Percentiles rank a stretch among this genome's conserved stretches.
These are phyloP conservation scores for Pipra filicauda DNA, from an alignment of 2,113 vertebrate genomes.

Conservation along the genomic window DNA sequence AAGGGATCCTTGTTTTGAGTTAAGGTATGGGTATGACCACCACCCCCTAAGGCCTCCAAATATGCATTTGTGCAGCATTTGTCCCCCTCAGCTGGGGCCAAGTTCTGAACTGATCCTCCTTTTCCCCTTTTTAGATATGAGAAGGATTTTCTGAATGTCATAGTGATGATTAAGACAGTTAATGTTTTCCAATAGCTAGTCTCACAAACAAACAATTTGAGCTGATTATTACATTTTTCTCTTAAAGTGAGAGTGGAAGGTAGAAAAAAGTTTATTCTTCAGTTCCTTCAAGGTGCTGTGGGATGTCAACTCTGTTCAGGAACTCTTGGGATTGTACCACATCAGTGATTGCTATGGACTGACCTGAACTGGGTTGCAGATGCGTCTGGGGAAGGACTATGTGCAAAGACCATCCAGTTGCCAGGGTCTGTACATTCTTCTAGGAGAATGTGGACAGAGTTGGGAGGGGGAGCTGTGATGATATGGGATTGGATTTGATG, in stretches of 20 bases:
- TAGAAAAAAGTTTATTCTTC: not conserved
- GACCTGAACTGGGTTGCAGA: not conserved
- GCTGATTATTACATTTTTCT: not conserved
- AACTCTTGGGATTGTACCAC: not conserved
- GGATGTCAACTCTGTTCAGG: not conserved
- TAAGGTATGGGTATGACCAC: not conserved
- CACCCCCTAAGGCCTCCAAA: fast-evolving
- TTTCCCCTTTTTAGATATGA: not conserved
- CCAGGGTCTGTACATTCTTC: not conserved
- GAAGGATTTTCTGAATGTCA: not conserved
- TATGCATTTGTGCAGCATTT: fast-evolving
- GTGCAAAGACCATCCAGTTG: not conserved
- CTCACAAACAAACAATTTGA: not conserved
- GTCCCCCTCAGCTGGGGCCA: fast-evolving
- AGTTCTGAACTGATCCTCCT: not conserved
- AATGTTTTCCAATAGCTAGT: not conserved
- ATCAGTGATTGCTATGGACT: not conserved
- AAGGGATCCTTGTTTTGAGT: not conserved
- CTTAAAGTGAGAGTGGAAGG: not conserved
- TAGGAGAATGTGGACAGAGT: not conserved
- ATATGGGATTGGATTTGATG: not conserved
- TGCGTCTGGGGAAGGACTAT: fast-evolving
- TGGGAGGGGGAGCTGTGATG: not conserved
- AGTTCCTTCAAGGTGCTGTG: not conserved
- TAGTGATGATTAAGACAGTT: not conserved